phyloP scores from a whole-genome alignment of 2,888 invertebrate genomes.

The Rotaria magnacalcarata region DNA sequence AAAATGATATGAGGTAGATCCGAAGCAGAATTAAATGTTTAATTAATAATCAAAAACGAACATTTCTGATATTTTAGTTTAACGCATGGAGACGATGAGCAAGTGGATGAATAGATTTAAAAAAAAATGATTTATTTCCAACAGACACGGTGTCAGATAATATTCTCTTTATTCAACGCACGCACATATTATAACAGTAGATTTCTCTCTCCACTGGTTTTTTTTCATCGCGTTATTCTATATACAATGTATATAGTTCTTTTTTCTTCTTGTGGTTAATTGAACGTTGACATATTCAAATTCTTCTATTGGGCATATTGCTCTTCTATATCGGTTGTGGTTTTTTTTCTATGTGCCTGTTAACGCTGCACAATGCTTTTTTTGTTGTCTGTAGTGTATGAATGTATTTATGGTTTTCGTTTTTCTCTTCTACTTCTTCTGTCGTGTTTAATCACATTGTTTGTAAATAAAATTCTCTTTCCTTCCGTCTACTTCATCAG shows the following conservation, averaged over 20 bases:
- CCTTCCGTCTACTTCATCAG: conserved; percentile 10
- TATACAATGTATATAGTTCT: conserved; percentile 17
- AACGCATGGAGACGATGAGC: conserved; percentile 31
- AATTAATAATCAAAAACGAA: too few species aligned
- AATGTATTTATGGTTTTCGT: conserved; percentile 10
- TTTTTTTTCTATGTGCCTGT: neutral
- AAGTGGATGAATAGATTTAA: neutral
- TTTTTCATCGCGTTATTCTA: neutral
- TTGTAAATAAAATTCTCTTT: neutral
- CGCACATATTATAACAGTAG: conserved; percentile 29
- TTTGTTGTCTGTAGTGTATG: conserved; percentile 31
- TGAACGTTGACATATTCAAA: conserved; percentile 26
- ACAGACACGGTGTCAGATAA: conserved; percentile 6
- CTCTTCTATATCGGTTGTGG: conserved; percentile 13
- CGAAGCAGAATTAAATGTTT: too few species aligned
- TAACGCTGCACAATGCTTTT: neutral
- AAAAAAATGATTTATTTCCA: neutral
- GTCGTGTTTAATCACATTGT: conserved; percentile 22
- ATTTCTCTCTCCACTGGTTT: conserved; percentile 5
- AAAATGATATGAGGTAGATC: conserved; percentile 25
- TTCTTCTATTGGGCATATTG: conserved; percentile 31
- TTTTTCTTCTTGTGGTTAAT: conserved; percentile 6
- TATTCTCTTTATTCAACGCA: conserved; percentile 22
- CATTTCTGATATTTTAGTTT: neutral
- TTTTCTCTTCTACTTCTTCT: neutral